Conservation (phyloP, 2,797 vertebrate genomes). For the Trichosurus vulpecula region DNA sequence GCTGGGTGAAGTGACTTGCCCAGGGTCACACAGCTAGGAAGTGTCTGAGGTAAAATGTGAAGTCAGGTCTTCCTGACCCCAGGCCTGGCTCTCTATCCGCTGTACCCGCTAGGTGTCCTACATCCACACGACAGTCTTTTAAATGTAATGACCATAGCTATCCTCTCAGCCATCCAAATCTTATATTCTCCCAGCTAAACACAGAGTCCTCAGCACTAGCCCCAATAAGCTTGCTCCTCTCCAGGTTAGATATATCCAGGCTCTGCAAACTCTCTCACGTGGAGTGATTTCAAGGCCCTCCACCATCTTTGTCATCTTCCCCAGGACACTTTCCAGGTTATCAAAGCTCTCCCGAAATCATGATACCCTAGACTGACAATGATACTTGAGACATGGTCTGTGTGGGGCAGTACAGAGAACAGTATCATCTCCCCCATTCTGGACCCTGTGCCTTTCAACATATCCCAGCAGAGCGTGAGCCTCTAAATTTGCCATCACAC, state of each 20-base stretch:
- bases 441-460: neutral
- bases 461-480: neutral
- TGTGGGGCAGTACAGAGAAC: neutral
- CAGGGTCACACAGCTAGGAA: neutral
- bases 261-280: neutral
- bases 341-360: neutral
- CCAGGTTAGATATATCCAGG: neutral
- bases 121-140: neutral
- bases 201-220: neutral
- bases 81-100: neutral
- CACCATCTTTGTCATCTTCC: neutral
- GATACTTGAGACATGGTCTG: neutral
- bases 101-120: neutral
- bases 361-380: neutral
- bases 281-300: neutral
- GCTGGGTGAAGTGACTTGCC: neutral
- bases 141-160: neutral
- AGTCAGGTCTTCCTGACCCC: neutral
- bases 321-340: neutral
- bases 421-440: neutral
- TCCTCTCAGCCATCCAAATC: neutral
- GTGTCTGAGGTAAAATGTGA: neutral
- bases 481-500: neutral
- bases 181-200: neutral
- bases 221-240: neutral